Conservation (phyloP, 2,113 vertebrate genomes). For the Peromyscus polionotus region DNA sequence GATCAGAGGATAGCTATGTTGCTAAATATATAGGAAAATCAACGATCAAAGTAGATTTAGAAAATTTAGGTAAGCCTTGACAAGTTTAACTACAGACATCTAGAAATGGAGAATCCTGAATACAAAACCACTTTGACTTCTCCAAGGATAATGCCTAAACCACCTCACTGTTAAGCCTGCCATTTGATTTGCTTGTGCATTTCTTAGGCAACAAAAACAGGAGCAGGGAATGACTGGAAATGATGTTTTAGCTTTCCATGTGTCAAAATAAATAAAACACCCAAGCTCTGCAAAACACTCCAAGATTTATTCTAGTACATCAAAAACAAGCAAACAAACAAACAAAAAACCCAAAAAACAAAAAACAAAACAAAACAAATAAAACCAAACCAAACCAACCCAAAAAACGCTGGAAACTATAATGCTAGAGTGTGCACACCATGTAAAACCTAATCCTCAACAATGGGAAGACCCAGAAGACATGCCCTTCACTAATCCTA, state of each 20-base stretch:
- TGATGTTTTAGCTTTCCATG: constrained; percentile 11
- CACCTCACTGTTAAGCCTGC: background rate
- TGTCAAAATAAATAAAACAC: constrained; percentile 42
- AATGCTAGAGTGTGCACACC: too few relatives aligned
- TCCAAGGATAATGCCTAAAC: background rate
- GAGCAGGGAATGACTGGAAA: background rate
- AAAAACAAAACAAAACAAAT: background rate
- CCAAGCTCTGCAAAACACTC: background rate
- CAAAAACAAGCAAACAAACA: background rate
- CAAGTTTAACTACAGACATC: background rate
- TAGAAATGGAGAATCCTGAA: constrained; percentile 12
- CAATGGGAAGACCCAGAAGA: too few relatives aligned
- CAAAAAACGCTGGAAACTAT: background rate
- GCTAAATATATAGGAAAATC: background rate
- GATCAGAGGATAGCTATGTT: background rate
- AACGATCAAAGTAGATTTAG: background rate
- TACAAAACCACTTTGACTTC: constrained; percentile 37
- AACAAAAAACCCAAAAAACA: background rate
- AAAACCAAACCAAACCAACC: too few relatives aligned
- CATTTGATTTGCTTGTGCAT: background rate
- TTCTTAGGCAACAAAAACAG: constrained; percentile 38
- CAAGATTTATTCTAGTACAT: constrained; percentile 11
- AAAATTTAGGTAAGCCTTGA: background rate
- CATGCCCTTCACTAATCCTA: too few relatives aligned
- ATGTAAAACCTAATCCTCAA: too few relatives aligned